These are phyloP conservation scores for Hanleya hanleyi DNA, from an alignment of 2,888 invertebrate species.

Conservation along the genomic window DNA sequence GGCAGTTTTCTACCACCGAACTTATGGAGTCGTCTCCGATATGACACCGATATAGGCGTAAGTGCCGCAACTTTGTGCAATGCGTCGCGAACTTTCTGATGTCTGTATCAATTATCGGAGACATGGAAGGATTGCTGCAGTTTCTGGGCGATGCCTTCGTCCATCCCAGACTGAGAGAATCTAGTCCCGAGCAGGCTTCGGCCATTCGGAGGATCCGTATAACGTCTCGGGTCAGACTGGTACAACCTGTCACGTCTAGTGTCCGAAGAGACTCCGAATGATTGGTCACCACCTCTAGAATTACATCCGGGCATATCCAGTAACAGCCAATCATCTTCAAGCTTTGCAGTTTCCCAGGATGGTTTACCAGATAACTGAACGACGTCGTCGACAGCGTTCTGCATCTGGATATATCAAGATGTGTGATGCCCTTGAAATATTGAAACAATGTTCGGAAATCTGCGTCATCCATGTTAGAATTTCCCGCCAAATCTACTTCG, in stretches of 20 bases:
- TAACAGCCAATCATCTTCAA: not conserved
- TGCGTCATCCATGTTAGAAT: not conserved
- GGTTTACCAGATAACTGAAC: not conserved
- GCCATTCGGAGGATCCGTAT: not conserved
- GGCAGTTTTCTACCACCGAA: not conserved
- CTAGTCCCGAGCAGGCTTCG: not conserved
- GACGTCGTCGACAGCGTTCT: not conserved
- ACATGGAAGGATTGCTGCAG: not conserved
- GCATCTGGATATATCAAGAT: not conserved
- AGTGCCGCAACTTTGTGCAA: not conserved
- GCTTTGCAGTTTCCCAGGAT: not conserved
- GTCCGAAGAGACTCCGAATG: not conserved
- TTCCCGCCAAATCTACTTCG: not conserved
- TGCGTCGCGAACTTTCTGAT: not conserved
- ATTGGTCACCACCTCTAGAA: not conserved
- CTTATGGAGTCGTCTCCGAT: not conserved
- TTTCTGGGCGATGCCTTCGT: not conserved
- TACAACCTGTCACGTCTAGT: not conserved
- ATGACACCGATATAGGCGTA: not conserved
- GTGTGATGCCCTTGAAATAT: not conserved
- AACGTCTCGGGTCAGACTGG: not conserved
- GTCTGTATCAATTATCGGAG: constrained; percentile 1
- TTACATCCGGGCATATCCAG: not conserved
- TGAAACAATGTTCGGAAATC: not conserved
- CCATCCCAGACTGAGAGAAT: not conserved